Evolutionary conservation across 2,797 vertebrate species (phyloP).

Genomic region (Zalophus californianus): DNA sequence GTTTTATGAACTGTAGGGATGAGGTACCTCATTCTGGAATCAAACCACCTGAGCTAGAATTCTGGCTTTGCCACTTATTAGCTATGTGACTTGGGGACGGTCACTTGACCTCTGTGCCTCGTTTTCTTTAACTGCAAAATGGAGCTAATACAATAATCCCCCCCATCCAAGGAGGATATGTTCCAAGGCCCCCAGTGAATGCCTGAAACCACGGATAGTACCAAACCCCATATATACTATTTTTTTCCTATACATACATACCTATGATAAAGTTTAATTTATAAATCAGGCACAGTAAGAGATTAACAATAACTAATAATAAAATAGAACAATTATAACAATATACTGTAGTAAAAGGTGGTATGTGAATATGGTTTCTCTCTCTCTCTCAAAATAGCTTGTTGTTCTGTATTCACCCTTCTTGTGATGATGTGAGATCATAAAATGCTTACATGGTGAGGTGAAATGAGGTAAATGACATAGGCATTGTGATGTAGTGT

Average conservation of each 20-base stretch:
- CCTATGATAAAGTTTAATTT: not conserved
- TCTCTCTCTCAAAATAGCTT: not conserved
- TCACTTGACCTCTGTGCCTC: not conserved
- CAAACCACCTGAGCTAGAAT: not conserved
- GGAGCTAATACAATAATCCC: not conserved
- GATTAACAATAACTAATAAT: not conserved
- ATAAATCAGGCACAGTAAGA: not conserved
- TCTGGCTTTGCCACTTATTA: not conserved
- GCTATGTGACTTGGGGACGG: not conserved
- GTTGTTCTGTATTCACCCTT: not conserved
- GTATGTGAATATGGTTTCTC: not conserved
- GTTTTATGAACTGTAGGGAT: not conserved
- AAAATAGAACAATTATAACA: not conserved
- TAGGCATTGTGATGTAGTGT: not conserved
- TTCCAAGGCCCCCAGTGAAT: not conserved
- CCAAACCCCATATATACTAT: not conserved
- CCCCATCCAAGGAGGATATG: not conserved
- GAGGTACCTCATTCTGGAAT: not conserved
- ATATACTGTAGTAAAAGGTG: not conserved
- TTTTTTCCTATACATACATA: not conserved
- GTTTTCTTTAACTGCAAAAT: constrained; percentile 29
- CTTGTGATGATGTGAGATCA: not conserved
- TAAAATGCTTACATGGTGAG: not conserved
- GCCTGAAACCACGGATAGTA: not conserved
- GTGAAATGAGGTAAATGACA: not conserved